Percentiles rank a stretch among this genome's conserved stretches.
Conservation (phyloP, 2,113 vertebrate genomes). For the Semnornis frantzii region DNA sequence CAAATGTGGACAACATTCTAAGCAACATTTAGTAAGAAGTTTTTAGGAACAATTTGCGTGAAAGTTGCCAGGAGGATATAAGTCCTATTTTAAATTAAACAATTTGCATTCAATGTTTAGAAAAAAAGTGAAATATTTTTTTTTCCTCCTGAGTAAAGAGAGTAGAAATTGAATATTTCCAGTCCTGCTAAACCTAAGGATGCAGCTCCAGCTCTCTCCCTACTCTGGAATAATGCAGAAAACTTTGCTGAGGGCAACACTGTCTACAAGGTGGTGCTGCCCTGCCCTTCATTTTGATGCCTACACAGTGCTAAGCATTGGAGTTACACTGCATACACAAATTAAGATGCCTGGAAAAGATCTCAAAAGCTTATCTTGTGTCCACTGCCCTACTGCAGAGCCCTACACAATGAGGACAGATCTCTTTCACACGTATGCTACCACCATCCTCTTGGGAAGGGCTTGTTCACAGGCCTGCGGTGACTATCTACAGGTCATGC, state of each 20-base stretch:
- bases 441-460: not conserved
- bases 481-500: too few relatives aligned
- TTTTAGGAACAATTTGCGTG: not conserved
- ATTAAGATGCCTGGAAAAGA: not conserved
- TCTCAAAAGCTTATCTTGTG: not conserved
- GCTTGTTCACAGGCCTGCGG: not conserved
- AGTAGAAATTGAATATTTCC: not conserved
- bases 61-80: not conserved
- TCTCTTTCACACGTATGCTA: rapidly evolving
- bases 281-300: not conserved
- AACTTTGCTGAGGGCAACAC: not conserved
- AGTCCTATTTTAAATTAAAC: constrained; percentile 1
- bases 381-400: not conserved
- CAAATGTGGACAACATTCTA: not conserved
- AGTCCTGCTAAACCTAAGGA: not conserved
- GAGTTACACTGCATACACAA: not conserved
- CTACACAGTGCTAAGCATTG: not conserved
- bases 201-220: not conserved
- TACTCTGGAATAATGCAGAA: not conserved
- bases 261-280: not conserved
- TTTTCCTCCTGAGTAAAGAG: not conserved
- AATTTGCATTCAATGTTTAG: not conserved
- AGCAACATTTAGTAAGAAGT: not conserved
- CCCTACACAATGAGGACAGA: not conserved
- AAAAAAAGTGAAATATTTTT: not conserved